Base-by-base conservation (phyloP, 2,888 invertebrate species). In the Nomada ferruginata region DNA sequence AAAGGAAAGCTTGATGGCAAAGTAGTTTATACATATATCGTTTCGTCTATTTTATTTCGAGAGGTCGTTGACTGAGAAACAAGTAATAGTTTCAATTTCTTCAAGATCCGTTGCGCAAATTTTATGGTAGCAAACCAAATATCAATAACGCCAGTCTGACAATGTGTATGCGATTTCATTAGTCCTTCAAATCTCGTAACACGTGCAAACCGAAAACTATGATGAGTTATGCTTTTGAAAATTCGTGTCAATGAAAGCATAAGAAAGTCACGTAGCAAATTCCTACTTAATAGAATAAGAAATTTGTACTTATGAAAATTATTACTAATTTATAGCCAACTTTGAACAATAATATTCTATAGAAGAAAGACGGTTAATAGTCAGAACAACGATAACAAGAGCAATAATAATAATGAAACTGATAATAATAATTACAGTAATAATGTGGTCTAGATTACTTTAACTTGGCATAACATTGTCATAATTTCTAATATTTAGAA, bases 11-110 rank as follows among this genome's bases (percentile, higher is more conserved):
- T 64, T 53, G 50, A 50, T 50, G 59, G 29, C 59, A 47, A 61
- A 75, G 72, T 36, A 36, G 50, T 77, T 83, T 68, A 29, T 72
- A 23, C 23, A 23, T 23, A 70, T 69, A 75, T 64, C 44, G 68
- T 66, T 75, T 65, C 60, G 26, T 73, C 23, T 57, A 9, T 76
- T 57, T 42, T 10, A n/a, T 20, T 53, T n/a, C 15, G 9, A 13
- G 50, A 2, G 64, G 65, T 81, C 60, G 15, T 50, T 60, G 73
- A 65, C 77, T 76, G 76, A 52, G 20, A 52, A 36, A 29, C 65
- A 66, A 65, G 65, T n/a, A 20, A 55, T 50, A 70, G 36, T 29
- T 52, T 18, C n/a, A 57, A 66, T 77, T 26, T 50, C 11, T 53
- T 23, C 26, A 15, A 47, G 55, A 60, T 29, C 47, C 13, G 23